Base-by-base conservation (phyloP, 2,888 invertebrate genomes). In the Mesorhabditis spiculigera region DNA sequence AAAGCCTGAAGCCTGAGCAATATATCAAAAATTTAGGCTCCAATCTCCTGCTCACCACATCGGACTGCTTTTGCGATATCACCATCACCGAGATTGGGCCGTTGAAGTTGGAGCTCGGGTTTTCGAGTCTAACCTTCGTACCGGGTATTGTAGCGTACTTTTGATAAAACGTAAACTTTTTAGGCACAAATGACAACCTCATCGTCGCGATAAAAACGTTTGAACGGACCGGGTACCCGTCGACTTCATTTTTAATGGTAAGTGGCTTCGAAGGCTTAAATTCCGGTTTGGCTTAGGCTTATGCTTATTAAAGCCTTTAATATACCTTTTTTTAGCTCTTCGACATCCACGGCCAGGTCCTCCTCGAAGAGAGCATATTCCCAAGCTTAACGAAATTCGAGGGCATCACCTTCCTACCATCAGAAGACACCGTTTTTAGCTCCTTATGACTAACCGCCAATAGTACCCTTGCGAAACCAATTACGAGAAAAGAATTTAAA, bases 121-220 rank as follows among this genome's bases (percentile, higher is more conserved):
- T 94, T 89, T 96, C 96, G 41, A 94, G 94, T 81, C 97, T 98
- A 88, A 97, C 96, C 88, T 98, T 97, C 87, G 90, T 98, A 78
- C 98, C 98, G 3, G 91, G 78, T 76, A 4, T 3, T 1, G 5
- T 10, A 69, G 4, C 5, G 6, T 58, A 10, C 0, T 16, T 5
- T 6, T 66, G n/a, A n/a, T 45, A 5, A 50, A 65, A 58, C 45
- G 45, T 43, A 5, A 13, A 45, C 43, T 71, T 65, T n/a, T 65
- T 68, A 76, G 79, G 91, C 74, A 92, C 94, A 8, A 90, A 91
- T 67, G 96, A 97, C 86, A 89, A 90, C 71, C 90, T 93, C 4
- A 93, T 97, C 71, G 90, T 97, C 4, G 97, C 97, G 28, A 88
- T 98, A 73, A 93, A 95, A 86, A 93, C 95, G 0, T 93, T 94